These are phyloP conservation scores for Oikopleura albicans DNA, from an alignment of 23 tunicate genomes.

Conservation along the genomic window DNA sequence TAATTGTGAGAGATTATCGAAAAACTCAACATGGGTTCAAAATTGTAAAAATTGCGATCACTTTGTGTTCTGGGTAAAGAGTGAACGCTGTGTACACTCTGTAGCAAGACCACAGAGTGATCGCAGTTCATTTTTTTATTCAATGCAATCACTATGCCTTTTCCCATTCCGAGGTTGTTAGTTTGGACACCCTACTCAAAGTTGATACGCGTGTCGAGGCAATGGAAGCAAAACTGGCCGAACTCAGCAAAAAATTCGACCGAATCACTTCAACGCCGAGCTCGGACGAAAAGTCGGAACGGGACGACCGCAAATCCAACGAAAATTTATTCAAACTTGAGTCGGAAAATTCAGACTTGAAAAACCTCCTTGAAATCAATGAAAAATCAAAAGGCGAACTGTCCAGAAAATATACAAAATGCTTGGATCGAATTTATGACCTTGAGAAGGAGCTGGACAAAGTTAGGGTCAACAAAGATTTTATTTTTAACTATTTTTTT, in stretches of 20 bases:
- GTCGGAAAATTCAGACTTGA: neutral
- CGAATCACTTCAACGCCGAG: neutral
- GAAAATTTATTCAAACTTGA: neutral
- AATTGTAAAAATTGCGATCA: no score
- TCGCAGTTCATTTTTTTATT: no score
- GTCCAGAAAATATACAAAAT: neutral
- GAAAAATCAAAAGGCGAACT: slow-evolving; percentile 4
- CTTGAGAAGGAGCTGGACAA: neutral
- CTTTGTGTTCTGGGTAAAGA: no score
- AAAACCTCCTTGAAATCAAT: neutral
- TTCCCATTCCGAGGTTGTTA: no score
- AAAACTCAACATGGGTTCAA: no score
- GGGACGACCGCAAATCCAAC: neutral
- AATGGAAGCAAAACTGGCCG: neutral
- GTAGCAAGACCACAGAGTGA: no score
- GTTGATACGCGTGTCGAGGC: neutral
- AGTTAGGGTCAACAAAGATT: neutral
- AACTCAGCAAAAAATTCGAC: neutral
- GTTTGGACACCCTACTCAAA: no score
- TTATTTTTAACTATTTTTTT: no score
- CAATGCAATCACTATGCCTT: no score
- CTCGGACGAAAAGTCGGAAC: neutral
- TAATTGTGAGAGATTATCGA: no score
- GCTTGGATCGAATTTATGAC: neutral
- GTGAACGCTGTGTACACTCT: no score